phyloP scores from a whole-genome alignment of 92 coral and sea anemone genomes.

The Porites evermanni region DNA sequence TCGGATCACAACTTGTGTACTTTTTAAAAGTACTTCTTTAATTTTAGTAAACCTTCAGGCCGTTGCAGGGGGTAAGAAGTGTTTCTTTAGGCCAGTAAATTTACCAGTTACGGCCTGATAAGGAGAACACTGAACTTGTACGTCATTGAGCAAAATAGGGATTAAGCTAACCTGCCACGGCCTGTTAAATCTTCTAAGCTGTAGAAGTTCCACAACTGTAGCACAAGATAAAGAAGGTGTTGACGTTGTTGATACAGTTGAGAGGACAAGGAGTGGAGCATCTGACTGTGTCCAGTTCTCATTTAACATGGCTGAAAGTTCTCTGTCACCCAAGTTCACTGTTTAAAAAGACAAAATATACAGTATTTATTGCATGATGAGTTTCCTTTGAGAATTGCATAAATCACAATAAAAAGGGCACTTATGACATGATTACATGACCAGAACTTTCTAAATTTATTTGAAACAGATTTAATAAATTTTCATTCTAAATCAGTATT shows the following conservation, averaged over 20 bases:
- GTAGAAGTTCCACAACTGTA: slow-evolving; percentile 79
- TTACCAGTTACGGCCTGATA: too few relatives aligned
- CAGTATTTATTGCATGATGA: not conserved
- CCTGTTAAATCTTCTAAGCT: slow-evolving; percentile 80
- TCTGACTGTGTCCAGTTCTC: slow-evolving; percentile 84
- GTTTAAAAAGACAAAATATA: not conserved
- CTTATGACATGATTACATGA: too few relatives aligned
- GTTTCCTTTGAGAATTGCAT: not conserved
- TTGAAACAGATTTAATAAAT: too few relatives aligned
- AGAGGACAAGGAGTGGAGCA: slow-evolving; percentile 88
- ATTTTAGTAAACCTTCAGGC: too few relatives aligned
- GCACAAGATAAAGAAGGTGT: slow-evolving; percentile 78
- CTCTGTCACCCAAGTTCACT: slow-evolving; percentile 84
- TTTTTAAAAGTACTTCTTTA: too few relatives aligned
- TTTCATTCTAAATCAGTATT: too few relatives aligned
- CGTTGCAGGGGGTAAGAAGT: too few relatives aligned
- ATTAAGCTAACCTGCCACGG: slow-evolving; percentile 89
- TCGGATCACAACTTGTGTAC: too few relatives aligned
- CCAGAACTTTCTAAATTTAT: too few relatives aligned
- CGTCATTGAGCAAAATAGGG: not conserved
- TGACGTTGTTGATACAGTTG: slow-evolving; percentile 66
- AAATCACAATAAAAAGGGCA: not conserved
- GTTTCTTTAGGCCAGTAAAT: too few relatives aligned
- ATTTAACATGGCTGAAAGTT: slow-evolving; percentile 90
- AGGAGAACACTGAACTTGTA: too few relatives aligned